A percentile compares a stretch with the other conserved stretches of the same genome.
phyloP scores from a whole-genome alignment of 2,888 invertebrate genomes.

The Synergus japonicus region DNA sequence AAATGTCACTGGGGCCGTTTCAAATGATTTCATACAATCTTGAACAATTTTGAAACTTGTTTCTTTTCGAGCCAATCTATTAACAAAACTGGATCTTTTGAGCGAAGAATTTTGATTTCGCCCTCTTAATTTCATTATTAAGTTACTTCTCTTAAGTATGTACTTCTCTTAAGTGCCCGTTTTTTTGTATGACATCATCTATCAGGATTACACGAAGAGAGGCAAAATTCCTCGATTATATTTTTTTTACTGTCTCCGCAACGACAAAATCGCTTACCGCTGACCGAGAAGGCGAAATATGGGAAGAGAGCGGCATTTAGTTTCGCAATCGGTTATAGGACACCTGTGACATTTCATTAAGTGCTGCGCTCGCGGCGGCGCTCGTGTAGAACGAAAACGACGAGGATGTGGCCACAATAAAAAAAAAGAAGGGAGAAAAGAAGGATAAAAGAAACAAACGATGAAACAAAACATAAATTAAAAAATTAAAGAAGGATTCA shows the following conservation, averaged over 20 bases:
- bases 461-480: neutral
- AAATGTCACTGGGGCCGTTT: too few species aligned
- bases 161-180: neutral
- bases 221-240: conserved; percentile 11
- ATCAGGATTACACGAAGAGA: conserved; percentile 4
- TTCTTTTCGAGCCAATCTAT: too few species aligned
- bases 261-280: conserved; percentile 63
- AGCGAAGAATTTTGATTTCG: neutral
- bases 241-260: conserved; percentile 46
- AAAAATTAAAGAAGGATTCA: neutral
- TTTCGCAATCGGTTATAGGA: conserved; percentile 71
- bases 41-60: too few species aligned
- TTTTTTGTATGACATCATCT: neutral
- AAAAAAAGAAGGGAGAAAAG: conserved; percentile 44
- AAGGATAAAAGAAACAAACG: conserved; percentile 25
- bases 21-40: too few species aligned
- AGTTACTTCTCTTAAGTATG: conserved; percentile 11
- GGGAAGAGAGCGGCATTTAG: conserved; percentile 74
- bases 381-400: conserved; percentile 52
- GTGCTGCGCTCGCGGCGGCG: conserved; percentile 60
- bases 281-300: conserved; percentile 63
- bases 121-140: neutral
- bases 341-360: conserved; percentile 77
- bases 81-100: too few species aligned
- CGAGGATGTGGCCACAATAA: conserved; percentile 19